Base-by-base conservation (phyloP, 2,888 invertebrate genomes). In the Tinea semifulvella region DNA sequence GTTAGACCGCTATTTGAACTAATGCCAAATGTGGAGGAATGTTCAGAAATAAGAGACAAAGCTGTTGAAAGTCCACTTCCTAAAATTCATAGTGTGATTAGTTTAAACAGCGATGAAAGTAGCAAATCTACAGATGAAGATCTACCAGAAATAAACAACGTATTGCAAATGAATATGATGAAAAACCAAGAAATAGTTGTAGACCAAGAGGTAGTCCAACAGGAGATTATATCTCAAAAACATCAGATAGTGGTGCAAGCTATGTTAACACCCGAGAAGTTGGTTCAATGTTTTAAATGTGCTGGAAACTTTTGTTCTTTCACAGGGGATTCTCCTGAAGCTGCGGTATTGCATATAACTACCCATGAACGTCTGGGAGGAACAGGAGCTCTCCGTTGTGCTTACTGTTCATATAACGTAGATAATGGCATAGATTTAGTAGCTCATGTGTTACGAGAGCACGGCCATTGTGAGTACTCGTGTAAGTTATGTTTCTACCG, bases 401-500 rank as follows among this genome's bases (percentile, higher is more conserved):
- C 81, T 0, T 88, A 88, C 54, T 88, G 88, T 52, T 68, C 73
- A 27, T 76, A 69, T 43, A 62, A 73, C 3, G 52, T 56, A 2
- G 55, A 61, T 28, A 53, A 73, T 56, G 58, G 70, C 47, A 65
- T 68, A 46, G 56, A 76, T 26, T 60, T 88, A 52, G 74, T 83
- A 31, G 65, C 70, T 43, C 91, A 91, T 58, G 80, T 89, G 10
- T 80, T 85, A 42, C 79, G 83, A 18, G 73, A 73, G 25, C 91
- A 91, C 55, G 82, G 80, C 0, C 67, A 75, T 44, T 87, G 89
- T 54, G 70, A 76, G 19, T 89, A 68, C 54, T 85, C 85, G 20
- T 91, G 91, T 55, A 71, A 68, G 2, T 77, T 83, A 51, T 91
- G 91, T 56, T 85, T 90, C 55, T 91, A 90, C 60, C 73, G 90